Evolutionary conservation across 2,797 vertebrate genomes (phyloP).

Genomic region (Danio aesculapii): DNA sequence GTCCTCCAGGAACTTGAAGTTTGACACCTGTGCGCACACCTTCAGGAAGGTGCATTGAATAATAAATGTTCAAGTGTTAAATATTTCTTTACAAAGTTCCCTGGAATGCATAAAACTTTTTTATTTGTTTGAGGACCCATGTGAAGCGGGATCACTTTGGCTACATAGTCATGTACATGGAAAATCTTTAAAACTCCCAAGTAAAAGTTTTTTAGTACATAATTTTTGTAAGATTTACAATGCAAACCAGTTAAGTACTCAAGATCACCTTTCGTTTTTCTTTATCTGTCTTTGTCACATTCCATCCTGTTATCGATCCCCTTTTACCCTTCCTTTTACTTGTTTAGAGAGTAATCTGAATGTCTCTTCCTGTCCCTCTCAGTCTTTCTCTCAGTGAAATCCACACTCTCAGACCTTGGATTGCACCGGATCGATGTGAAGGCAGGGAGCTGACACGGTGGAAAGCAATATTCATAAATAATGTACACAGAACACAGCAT

Average conservation of each 20-base stretch:
- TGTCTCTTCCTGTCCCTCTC: neutral
- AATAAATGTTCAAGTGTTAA: no score
- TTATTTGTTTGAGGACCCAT: no score
- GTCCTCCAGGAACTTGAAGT: no score
- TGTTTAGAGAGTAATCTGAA: constrained; percentile 27
- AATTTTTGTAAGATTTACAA: no score
- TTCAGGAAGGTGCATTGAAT: no score
- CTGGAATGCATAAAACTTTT: no score
- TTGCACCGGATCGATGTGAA: constrained; percentile 77
- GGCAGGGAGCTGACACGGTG: constrained; percentile 76
- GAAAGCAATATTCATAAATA: constrained; percentile 85
- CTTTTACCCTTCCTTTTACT: neutral
- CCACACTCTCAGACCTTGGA: constrained; percentile 57
- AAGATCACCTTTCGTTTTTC: neutral
- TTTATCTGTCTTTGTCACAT: neutral
- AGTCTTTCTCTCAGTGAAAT: constrained; percentile 58
- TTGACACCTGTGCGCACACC: no score
- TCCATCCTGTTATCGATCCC: neutral
- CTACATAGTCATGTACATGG: no score
- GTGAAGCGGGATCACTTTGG: no score
- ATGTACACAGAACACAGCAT: constrained; percentile 67
- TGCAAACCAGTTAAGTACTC: neutral
- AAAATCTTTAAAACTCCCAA: no score
- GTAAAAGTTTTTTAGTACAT: no score
- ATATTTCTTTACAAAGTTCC: no score